Evolutionary conservation across 2,113 vertebrate species (phyloP), one percentile per base, ranked within the genome.

Genomic region (Ia io): DNA sequence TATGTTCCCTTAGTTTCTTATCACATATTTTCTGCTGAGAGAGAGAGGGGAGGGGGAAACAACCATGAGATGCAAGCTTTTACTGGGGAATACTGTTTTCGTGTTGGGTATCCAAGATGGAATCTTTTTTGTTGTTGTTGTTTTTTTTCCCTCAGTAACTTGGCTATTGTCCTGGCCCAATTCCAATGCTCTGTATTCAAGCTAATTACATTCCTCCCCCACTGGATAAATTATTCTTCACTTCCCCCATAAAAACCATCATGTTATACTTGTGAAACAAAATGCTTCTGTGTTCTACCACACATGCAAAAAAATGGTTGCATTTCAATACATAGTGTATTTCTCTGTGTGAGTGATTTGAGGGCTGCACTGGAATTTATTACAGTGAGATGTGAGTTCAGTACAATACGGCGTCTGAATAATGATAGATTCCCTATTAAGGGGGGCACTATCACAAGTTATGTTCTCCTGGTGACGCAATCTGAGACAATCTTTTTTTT

Each of bases 191-290:
- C 70, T 91, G 49, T 65, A 77, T 92, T 96, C 76, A 93, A 93
- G 79, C 59, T 96, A 96, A 97, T 97, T 93, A 49, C 37, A 97
- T 96, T 96, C 96, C 96, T 96, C 97, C 97, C 90, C 96, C 94
- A 95, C 76, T 97, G 92, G 95, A 88, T 94, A 96, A 90, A 92
- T 97, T 96, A 97, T 97, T 97, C 94, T 98, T 97, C 94, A 47
- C 97, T 80, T 97, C 96, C 97, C 95, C 97, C 96, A 70, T 94
- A 97, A 97, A 97, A 97, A 97, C 67, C 97, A 97, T 96, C 96
- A 97, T 97, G 96, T 97, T 97, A 35, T 94, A 95, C 96, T 98
- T 95, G 93, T 89, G 91, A 97, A 82, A 96, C 95, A 97, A 96
- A 96, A 95, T 91, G 94, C 95, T 92, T 95, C 93, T 97, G 93